Percentiles rank a stretch among this genome's conserved stretches.
Conservation (phyloP, 1,140 invertebrate species). For the Lineus longissimus region DNA sequence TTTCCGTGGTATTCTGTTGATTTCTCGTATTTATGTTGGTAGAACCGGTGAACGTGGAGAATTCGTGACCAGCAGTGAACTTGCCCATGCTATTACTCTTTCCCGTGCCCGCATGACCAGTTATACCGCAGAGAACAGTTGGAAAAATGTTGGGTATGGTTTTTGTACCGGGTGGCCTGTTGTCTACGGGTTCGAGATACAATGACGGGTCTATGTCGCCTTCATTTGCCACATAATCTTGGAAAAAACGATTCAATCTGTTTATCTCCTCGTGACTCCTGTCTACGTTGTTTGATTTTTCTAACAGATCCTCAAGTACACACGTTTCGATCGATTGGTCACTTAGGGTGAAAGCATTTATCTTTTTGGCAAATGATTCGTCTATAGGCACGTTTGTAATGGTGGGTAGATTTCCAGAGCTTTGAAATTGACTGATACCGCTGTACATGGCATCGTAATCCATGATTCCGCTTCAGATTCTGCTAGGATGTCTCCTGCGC, state of each 20-base stretch:
- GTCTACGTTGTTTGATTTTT: background rate
- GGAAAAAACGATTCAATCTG: background rate
- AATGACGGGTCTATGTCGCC: background rate
- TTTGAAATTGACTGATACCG: background rate
- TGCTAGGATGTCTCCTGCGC: no score
- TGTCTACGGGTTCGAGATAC: background rate
- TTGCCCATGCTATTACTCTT: slow-evolving; percentile 7
- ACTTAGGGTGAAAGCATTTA: slow-evolving; percentile 1
- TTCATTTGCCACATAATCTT: background rate
- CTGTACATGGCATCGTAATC: slow-evolving; percentile 3
- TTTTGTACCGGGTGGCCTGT: slow-evolving; percentile 1
- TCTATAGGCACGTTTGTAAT: background rate
- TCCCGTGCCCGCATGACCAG: background rate
- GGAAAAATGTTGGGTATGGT: slow-evolving; percentile 3
- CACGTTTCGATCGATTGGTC: slow-evolving; percentile 3
- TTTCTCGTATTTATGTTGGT: slow-evolving; percentile 4
- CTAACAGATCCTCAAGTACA: background rate
- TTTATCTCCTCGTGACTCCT: slow-evolving; percentile 2
- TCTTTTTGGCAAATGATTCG: slow-evolving; percentile 3
- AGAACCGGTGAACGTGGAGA: background rate
- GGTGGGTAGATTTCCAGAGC: background rate
- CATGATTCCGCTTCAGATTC: no score
- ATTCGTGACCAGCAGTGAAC: background rate
- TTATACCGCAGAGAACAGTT: background rate
- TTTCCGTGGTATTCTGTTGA: slow-evolving; percentile 6